Evolutionary conservation across 2,888 invertebrate species (phyloP), one percentile per base, ranked within the genome.

Genomic region (Euzetes globulus): DNA sequence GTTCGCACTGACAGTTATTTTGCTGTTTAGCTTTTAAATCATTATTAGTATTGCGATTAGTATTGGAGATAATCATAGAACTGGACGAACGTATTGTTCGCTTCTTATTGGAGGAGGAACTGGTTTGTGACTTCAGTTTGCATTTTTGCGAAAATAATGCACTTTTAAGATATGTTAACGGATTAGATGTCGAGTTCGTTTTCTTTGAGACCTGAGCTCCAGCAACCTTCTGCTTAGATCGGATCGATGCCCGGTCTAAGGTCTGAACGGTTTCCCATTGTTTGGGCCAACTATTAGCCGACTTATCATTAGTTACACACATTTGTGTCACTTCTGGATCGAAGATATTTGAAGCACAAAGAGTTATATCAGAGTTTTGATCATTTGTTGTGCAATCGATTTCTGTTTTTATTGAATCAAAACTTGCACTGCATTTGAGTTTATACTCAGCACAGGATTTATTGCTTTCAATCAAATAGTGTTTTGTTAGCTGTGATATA

Each of bases 181-280:
- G 71, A 41, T 63, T 65, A 70, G 68, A 60, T 1, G 70, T 41
- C 1, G 70, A 47, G 15, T 25, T 45, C 1, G 6, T 70, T 17
- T 68, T 60, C n/a, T 65, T 47, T 25, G 17, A 6, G 15, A 29
- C n/a, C n/a, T 33, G 27, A 6, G 33, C 17, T 52, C 41, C 60
- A 29, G 22, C 2, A 6, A 58, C 55, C 29, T 60, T 52, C 13
- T 58, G 19, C 58, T 72, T 74, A 3, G 70, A 41, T 41, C 15
- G 1, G 15, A 25, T 15, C n/a, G 47, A 50, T 6, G 19, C 37
- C 22, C 74, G 52, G 58, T 76, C 74, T 55, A 74, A 52, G n/a
- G 76, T 71, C 45, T 75, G 76, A 15, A 72, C 27, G 15, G 33
- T 45, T 52, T 76, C 72, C 74, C 74, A 75, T 50, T 71, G 52